Percentiles rank a stretch among this genome's conserved stretches.
phyloP scores from a whole-genome alignment of 2,888 invertebrate genomes.

The Gastrophysa polygoni region DNA sequence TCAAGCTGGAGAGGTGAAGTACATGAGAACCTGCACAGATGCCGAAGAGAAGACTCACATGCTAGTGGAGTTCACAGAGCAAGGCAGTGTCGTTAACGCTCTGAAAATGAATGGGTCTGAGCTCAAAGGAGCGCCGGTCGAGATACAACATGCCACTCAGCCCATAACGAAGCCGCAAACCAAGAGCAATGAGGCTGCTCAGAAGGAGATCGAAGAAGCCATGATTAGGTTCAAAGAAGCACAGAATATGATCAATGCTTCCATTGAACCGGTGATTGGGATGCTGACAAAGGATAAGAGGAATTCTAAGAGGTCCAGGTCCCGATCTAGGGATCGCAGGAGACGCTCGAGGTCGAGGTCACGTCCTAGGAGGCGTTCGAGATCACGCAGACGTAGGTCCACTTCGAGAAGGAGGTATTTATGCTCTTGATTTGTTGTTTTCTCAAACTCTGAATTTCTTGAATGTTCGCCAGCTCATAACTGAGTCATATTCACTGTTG shows the following conservation, averaged over 20 bases:
- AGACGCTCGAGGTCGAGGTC: conserved; percentile 71
- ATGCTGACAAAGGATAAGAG: conserved; percentile 85
- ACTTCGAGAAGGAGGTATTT: conserved; percentile 66
- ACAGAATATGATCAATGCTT: conserved; percentile 91
- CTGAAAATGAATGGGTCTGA: conserved; percentile 82
- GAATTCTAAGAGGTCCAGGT: conserved; percentile 58
- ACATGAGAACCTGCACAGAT: conserved; percentile 87
- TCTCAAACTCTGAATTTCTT: too few relatives aligned
- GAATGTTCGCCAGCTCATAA: too few relatives aligned
- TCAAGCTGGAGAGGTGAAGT: conserved; percentile 91
- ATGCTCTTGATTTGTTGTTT: too few relatives aligned
- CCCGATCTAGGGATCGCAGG: conserved; percentile 57
- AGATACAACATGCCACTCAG: conserved; percentile 90
- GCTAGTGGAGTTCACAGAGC: conserved; percentile 93
- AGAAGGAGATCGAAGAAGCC: conserved; percentile 94
- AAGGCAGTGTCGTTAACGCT: conserved; percentile 84
- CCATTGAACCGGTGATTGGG: conserved; percentile 90
- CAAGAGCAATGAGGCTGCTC: conserved; percentile 94
- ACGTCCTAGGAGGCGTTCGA: conserved; percentile 50
- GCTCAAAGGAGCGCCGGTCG: conserved; percentile 70
- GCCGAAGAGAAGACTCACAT: conserved; percentile 79
- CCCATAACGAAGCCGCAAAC: conserved; percentile 92
- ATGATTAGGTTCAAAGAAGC: conserved; percentile 97
- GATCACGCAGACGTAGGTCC: conserved; percentile 55
- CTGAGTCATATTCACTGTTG: too few relatives aligned